Conservation (phyloP, 2,888 invertebrate genomes). For the Pterostichus madidus region DNA sequence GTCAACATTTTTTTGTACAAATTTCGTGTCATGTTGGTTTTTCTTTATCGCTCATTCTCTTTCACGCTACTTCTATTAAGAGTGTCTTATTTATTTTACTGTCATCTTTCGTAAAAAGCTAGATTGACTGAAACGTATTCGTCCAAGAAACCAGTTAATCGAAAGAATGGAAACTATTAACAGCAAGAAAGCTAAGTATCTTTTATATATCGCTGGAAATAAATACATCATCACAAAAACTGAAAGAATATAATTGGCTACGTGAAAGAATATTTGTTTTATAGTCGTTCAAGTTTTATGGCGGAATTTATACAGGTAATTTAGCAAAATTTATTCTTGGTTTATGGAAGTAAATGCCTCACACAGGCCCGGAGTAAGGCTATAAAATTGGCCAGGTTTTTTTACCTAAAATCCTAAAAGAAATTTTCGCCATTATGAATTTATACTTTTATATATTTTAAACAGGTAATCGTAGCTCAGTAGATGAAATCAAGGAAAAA, state of each 20-base stretch:
- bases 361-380: too few species aligned
- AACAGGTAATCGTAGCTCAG: too few species aligned
- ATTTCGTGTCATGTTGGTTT: conserved; percentile 26
- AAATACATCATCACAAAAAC: not conserved
- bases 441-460: too few species aligned
- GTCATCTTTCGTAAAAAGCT: conserved; percentile 29
- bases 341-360: not conserved
- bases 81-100: conserved; percentile 43
- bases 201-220: conserved; percentile 2
- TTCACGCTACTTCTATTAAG: conserved; percentile 20
- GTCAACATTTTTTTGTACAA: conserved; percentile 26
- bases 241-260: not conserved
- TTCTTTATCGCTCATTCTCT: conserved; percentile 26
- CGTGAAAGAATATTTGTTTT: not conserved
- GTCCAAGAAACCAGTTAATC: not conserved
- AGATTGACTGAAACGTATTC: conserved; percentile 7
- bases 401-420: too few species aligned
- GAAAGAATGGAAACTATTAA: conserved; percentile 21
- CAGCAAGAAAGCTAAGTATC: not conserved
- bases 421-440: too few species aligned
- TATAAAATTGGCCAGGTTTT: too few species aligned
- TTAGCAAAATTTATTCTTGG: not conserved
- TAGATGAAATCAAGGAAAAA: too few species aligned
- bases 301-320: not conserved
- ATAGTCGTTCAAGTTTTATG: too few species aligned